Conservation (phyloP, 1,140 invertebrate genomes). For the Bombus polaris region DNA sequence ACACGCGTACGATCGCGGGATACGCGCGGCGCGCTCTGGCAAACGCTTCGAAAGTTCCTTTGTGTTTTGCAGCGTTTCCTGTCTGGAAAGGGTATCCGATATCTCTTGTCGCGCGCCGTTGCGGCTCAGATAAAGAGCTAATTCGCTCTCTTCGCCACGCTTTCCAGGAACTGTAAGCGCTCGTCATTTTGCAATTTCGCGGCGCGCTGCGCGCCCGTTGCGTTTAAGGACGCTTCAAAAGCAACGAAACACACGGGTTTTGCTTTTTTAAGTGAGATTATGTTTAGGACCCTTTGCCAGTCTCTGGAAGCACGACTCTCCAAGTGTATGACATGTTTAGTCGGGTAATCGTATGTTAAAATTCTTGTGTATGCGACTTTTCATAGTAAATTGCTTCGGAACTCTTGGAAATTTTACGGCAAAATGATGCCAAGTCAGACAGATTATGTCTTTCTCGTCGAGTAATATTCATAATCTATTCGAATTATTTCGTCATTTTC, state of each 20-base stretch:
- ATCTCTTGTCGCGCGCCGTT: slow-evolving; percentile 29
- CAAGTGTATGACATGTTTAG: neutral
- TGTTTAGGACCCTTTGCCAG: neutral
- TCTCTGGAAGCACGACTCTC: no score
- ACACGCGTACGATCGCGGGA: slow-evolving; percentile 34
- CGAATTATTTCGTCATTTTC: neutral
- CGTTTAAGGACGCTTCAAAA: slow-evolving; percentile 10
- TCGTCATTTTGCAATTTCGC: slow-evolving; percentile 8
- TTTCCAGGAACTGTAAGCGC: neutral
- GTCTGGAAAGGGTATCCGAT: slow-evolving; percentile 23
- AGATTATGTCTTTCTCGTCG: neutral
- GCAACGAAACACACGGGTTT: neutral
- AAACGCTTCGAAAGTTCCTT: slow-evolving; percentile 44
- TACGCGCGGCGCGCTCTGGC: slow-evolving; percentile 5
- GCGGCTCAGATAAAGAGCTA: slow-evolving; percentile 5
- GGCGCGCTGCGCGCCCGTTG: neutral
- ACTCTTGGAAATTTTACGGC: neutral
- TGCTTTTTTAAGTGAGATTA: neutral
- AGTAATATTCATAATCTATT: neutral
- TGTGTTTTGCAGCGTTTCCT: slow-evolving; percentile 19
- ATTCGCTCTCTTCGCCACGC: neutral
- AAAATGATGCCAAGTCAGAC: neutral
- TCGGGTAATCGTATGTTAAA: neutral
- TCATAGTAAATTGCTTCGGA: neutral
- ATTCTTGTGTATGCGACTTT: neutral